phyloP scores from a whole-genome alignment of 1,140 invertebrate species.

The Drosophila nasuta region DNA sequence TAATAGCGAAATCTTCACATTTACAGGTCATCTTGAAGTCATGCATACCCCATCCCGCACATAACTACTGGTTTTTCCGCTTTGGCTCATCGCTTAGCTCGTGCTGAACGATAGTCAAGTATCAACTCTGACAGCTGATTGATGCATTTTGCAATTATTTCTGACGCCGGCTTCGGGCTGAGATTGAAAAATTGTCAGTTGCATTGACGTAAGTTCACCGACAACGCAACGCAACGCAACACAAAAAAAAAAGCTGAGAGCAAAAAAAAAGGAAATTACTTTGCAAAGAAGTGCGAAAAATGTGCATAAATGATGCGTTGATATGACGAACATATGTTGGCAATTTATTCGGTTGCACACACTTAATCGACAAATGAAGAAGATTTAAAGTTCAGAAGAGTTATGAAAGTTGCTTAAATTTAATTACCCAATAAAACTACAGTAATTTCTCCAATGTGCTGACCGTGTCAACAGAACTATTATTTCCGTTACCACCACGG shows the following conservation, averaged over 20 bases:
- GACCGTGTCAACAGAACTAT: constrained; percentile 40
- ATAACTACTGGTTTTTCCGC: background rate
- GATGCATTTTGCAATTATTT: constrained; percentile 82
- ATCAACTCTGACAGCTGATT: constrained; percentile 71
- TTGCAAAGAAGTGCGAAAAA: constrained; percentile 49
- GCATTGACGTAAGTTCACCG: constrained; percentile 54
- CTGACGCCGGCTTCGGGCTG: constrained; percentile 64
- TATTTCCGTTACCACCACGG: constrained; percentile 43
- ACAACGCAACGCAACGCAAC: constrained; percentile 6
- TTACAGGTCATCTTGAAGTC: background rate
- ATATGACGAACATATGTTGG: constrained; percentile 31
- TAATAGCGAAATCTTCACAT: too few relatives aligned
- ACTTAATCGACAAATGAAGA: constrained; percentile 40
- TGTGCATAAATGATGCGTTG: constrained; percentile 57
- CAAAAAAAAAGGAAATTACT: constrained; percentile 8
- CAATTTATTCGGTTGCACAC: constrained; percentile 11
- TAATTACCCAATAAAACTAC: constrained; percentile 16
- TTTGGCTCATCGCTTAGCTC: constrained; percentile 30
- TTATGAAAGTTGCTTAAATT: constrained; percentile 22
- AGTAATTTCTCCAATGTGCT: constrained; percentile 1
- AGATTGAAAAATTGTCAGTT: constrained; percentile 82
- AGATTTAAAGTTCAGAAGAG: constrained; percentile 17
- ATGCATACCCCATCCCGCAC: background rate
- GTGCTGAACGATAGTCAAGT: constrained; percentile 47
- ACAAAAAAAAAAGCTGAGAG: constrained; percentile 16